These are phyloP conservation scores for Halocaridina rubra DNA, from an alignment of 2,888 invertebrate genomes.

Conservation along the genomic window DNA sequence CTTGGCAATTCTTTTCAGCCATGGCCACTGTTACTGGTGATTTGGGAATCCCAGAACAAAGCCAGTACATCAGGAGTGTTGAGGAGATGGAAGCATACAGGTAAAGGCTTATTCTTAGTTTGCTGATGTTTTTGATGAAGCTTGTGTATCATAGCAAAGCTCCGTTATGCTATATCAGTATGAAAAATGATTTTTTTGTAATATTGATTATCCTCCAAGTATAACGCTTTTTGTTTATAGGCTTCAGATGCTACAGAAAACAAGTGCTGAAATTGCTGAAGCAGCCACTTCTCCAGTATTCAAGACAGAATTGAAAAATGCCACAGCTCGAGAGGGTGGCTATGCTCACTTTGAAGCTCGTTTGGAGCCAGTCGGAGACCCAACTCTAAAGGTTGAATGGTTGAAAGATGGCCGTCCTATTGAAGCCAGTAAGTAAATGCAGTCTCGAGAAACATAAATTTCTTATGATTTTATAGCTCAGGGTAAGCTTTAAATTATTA, in stretches of 20 bases:
- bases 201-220: no score
- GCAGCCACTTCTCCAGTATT: conserved; percentile 85
- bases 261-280: conserved; percentile 84
- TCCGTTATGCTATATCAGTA: no score
- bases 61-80: conserved; percentile 90
- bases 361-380: conserved; percentile 91
- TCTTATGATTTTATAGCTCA: neutral
- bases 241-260: conserved; percentile 75
- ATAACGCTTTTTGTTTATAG: no score
- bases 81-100: conserved; percentile 89
- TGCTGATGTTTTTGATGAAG: no score
- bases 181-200: no score
- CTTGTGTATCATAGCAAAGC: no score
- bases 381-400: conserved; percentile 91
- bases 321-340: conserved; percentile 83
- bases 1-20: conserved; percentile 18
- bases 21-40: conserved; percentile 81
- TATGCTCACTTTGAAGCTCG: conserved; percentile 96
- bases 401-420: conserved; percentile 89
- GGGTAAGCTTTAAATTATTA: no score
- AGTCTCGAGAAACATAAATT: neutral
- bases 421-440: conserved; percentile 79
- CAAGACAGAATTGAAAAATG: conserved; percentile 73
- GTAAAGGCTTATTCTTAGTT: no score
- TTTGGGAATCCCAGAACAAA: conserved; percentile 89